These are phyloP conservation scores for Hippopotamus amphibius DNA, from an alignment of 2,113 vertebrate species.

Conservation along the genomic window DNA sequence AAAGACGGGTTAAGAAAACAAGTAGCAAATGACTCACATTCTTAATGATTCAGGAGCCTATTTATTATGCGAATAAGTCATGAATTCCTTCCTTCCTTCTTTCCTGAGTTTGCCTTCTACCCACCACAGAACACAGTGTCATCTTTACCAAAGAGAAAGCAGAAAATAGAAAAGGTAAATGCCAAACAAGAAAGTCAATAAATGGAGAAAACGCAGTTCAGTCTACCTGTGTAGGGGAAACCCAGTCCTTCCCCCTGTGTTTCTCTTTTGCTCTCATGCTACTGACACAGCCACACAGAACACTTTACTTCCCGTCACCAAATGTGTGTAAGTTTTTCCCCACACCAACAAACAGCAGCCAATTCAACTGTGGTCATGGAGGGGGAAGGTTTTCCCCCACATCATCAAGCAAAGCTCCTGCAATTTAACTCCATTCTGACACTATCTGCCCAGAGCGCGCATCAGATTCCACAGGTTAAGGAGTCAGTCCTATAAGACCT, in stretches of 20 bases:
- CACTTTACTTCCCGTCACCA: not conserved
- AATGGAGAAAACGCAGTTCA: not conserved
- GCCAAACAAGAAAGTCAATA: not conserved
- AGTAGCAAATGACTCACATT: not conserved
- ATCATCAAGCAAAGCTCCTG: not conserved
- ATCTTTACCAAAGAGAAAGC: not conserved
- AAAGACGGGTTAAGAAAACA: not conserved
- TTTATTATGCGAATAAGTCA: not conserved
- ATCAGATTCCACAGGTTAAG: not conserved
- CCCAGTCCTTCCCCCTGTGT: not conserved
- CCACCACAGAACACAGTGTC: not conserved
- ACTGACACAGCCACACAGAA: not conserved
- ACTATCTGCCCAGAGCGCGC: not conserved
- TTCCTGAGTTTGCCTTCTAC: not conserved
- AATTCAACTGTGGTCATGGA: not conserved
- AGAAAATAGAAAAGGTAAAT: not conserved
- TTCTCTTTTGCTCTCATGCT: not conserved
- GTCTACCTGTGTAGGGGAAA: not conserved
- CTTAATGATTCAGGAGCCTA: not conserved
- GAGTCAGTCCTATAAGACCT: not conserved
- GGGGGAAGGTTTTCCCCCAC: not conserved
- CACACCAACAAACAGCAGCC: not conserved
- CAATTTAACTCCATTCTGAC: not conserved
- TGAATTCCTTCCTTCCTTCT: not conserved
- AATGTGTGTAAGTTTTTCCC: not conserved